A percentile compares a stretch with the other conserved stretches of the same genome.
Conservation (phyloP, 1,140 invertebrate species). For the Chironomus tepperi region DNA sequence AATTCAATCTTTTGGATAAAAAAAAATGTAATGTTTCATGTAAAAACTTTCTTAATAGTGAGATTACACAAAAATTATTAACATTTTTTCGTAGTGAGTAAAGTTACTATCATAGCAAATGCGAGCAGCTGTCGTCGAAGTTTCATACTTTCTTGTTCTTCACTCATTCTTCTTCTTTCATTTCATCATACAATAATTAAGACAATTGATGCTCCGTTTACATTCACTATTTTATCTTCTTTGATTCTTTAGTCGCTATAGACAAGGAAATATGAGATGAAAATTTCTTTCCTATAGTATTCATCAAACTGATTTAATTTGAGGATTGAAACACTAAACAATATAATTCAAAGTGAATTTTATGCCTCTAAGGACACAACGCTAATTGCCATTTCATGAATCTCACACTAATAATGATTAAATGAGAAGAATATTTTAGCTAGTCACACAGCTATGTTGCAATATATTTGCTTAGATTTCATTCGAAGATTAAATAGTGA, state of each 20-base stretch:
- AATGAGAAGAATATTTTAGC: too few relatives aligned
- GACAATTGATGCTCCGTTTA: neutral
- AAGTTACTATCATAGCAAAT: neutral
- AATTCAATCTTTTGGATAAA: too few relatives aligned
- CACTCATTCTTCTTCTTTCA: neutral
- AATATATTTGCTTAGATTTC: too few relatives aligned
- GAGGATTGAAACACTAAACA: neutral
- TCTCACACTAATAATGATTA: neutral
- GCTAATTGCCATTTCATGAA: slow-evolving; percentile 12
- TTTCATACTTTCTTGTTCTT: neutral
- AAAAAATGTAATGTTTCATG: too few relatives aligned
- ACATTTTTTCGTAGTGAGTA: neutral
- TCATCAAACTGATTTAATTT: too few relatives aligned
- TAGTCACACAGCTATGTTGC: too few relatives aligned
- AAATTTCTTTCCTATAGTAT: too few relatives aligned
- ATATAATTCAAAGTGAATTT: neutral
- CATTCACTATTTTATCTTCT: neutral
- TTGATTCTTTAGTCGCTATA: too few relatives aligned
- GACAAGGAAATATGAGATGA: too few relatives aligned
- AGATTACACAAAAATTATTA: neutral
- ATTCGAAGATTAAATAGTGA: neutral
- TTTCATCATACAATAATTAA: neutral
- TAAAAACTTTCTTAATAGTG: neutral
- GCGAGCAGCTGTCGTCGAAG: neutral
- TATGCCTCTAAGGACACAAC: slow-evolving; percentile 1